Percentiles rank a stretch among this genome's conserved stretches.
Evolutionary conservation across 2,888 invertebrate genomes (phyloP).

Genomic region (Saturnia japonica): DNA sequence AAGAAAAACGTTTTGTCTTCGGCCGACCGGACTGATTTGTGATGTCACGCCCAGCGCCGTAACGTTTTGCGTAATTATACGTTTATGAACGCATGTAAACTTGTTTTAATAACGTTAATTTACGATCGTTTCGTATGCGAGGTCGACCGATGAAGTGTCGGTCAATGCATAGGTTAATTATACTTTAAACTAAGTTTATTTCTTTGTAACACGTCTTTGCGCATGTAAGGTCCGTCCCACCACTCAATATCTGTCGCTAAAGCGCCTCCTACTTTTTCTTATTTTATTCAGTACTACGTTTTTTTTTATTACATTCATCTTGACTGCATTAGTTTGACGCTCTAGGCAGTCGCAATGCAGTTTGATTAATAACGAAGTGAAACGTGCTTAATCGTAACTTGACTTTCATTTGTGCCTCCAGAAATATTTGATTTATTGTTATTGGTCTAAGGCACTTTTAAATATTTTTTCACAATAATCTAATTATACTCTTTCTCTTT

Average conservation of each 20-base stretch:
- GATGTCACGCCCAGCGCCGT: constrained; percentile 82
- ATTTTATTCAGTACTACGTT: constrained; percentile 68
- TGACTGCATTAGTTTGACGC: constrained; percentile 70
- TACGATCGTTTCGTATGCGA: constrained; percentile 66
- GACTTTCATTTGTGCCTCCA: constrained; percentile 19
- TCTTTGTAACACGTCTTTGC: constrained; percentile 71
- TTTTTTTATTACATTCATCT: constrained; percentile 70
- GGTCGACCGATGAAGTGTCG: constrained; percentile 70
- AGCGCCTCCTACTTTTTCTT: constrained; percentile 80
- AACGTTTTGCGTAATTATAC: constrained; percentile 81
- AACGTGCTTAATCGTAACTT: constrained; percentile 25
- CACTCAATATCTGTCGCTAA: constrained; percentile 80
- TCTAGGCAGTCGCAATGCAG: constrained; percentile 71
- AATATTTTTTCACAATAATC: not conserved
- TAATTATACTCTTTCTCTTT: constrained; percentile 7
- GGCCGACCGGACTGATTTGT: constrained; percentile 77
- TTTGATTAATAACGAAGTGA: constrained; percentile 73
- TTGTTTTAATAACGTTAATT: constrained; percentile 78
- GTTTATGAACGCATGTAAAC: constrained; percentile 73
- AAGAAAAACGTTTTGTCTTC: constrained; percentile 69
- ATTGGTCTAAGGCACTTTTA: not conserved
- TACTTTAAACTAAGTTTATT: constrained; percentile 53
- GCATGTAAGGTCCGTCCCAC: constrained; percentile 80
- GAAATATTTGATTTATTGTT: constrained; percentile 11
- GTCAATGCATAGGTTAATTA: constrained; percentile 65